Conservation (phyloP, 2,113 vertebrate species). For the Piaya cayana region DNA sequence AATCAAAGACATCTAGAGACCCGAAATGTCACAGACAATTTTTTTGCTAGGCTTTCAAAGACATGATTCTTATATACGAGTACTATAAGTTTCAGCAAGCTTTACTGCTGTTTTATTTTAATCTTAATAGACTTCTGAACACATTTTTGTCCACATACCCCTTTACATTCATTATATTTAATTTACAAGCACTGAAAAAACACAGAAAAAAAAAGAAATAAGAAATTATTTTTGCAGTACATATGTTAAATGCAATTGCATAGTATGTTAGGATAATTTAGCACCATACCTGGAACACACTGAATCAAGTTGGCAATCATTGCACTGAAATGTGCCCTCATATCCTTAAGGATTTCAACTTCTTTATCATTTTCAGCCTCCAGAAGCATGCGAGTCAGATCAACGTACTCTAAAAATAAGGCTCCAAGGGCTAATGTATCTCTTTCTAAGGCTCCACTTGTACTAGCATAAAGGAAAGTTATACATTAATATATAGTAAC, state of each 20-base stretch:
- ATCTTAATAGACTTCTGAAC: neutral
- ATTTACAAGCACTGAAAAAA: neutral
- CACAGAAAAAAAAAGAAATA: neutral
- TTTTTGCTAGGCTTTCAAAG: neutral
- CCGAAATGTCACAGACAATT: neutral
- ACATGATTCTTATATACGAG: neutral
- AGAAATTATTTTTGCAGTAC: neutral
- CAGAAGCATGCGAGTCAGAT: constrained; percentile 96
- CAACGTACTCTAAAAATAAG: constrained; percentile 95
- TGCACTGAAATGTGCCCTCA: constrained; percentile 95
- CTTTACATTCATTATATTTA: neutral
- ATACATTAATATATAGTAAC: neutral
- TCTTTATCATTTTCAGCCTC: constrained; percentile 98
- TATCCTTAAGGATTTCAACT: constrained; percentile 96
- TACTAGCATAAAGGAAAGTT: constrained; percentile 74
- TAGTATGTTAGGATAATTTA: neutral
- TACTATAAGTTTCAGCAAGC: neutral
- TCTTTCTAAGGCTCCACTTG: constrained; percentile 94
- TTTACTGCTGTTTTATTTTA: neutral
- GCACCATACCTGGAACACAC: constrained; percentile 87
- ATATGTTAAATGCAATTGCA: neutral
- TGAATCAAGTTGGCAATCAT: constrained; percentile 97
- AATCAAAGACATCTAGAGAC: neutral
- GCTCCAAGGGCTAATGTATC: constrained; percentile 93
- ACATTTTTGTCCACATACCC: neutral